Evolutionary conservation across 2,113 vertebrate species (phyloP), one percentile per base, ranked within the genome.

Genomic region (Prietella phreatophila): DNA sequence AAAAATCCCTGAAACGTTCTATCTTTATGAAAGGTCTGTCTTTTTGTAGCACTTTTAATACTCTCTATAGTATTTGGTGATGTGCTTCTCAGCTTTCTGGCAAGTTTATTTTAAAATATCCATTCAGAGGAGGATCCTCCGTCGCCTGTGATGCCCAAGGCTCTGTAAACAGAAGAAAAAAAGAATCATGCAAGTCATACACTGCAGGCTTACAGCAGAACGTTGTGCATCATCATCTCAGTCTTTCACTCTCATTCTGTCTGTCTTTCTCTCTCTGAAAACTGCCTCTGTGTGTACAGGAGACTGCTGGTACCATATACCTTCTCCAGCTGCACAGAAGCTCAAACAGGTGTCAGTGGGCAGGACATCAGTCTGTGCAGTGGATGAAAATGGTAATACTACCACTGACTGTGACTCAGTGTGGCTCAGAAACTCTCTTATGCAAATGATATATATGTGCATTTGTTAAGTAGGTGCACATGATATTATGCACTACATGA

Each of bases 261-360:
- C 15, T 36, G 9, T 75, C 47, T 47, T 8, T 47, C 1, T 75
- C 39, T 11, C 4, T 47, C n/a, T n/a, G n/a, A n/a, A n/a, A n/a
- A n/a, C 50, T 53, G 7, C 22, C 9, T 82, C 3, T 88, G 30
- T 90, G 86, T 60, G 88, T 90, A 85, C 90, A 99, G 97, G 98
- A 61, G 97, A 99, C 83, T 96, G 95, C 91, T 99, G 98, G 98
- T 98, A 98, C 90, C 98, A 99, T 89, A 97, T 99, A 89, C 97
- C 98, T 0, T 96, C 97, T 0, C 98, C 98, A 25, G 92, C 94
- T 27, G 97, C 97, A 39, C 98, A 99, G 92, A 99, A 97, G 92
- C 89, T 99, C 79, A 96, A 96, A 88, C 98, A 99, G 91, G 97
- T 98, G 78, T 99, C 98, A 0, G 97, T 98, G 0, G 98, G 98